Evolutionary conservation across 2,113 vertebrate species (phyloP).

Genomic region (Perca fluviatilis): DNA sequence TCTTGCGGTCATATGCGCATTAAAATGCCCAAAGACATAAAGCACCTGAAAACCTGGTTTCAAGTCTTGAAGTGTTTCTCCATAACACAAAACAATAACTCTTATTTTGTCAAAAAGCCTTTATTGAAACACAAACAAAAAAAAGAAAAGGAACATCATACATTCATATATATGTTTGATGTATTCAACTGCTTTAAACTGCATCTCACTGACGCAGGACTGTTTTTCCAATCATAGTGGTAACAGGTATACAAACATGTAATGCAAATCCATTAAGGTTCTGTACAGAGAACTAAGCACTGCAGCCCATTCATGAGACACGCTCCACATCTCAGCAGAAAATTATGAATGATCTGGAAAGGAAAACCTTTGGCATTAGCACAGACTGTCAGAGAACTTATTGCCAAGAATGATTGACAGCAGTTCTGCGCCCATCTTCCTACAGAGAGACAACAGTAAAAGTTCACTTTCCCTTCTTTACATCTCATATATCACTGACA

Average conservation of each 20-base stretch:
- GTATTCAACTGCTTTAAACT: conserved; percentile 48
- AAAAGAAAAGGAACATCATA: conserved; percentile 44
- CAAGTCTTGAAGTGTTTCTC: no score
- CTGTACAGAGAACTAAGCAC: no score
- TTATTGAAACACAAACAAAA: conserved; percentile 75
- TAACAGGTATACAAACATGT: conserved; percentile 18
- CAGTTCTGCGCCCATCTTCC: background rate
- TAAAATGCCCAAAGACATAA: no score
- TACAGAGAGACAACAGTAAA: background rate
- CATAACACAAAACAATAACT: background rate
- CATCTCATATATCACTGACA: background rate
- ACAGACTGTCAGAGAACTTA: conserved; percentile 38
- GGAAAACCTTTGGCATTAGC: conserved; percentile 66
- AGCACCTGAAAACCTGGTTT: no score
- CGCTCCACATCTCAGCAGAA: background rate
- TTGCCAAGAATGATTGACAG: conserved; percentile 56
- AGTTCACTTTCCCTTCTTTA: conserved; percentile 25
- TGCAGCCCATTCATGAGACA: conserved; percentile 5
- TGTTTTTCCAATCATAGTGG: conserved; percentile 30
- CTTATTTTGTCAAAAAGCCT: conserved; percentile 65
- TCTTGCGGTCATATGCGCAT: no score
- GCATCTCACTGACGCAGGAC: conserved; percentile 50
- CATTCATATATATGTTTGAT: conserved; percentile 61
- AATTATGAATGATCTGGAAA: background rate
- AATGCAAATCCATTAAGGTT: background rate